Conservation (phyloP, 2,113 vertebrate genomes). For the Spilogale gracilis region DNA sequence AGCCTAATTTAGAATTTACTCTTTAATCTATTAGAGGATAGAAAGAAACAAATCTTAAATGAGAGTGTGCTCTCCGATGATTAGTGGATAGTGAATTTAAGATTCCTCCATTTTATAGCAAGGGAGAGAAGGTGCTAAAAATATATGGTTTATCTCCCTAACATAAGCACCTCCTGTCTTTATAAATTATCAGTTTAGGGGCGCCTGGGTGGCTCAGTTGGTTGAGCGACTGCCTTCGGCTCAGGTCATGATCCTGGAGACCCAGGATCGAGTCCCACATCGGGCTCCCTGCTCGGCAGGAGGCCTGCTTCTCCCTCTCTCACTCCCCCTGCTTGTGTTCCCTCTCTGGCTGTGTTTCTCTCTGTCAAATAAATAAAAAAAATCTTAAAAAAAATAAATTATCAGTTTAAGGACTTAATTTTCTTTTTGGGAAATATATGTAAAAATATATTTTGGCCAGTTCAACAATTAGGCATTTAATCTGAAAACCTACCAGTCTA, state of each 20-base stretch:
- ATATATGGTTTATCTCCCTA: conserved; percentile 75
- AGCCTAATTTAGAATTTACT: conserved; percentile 54
- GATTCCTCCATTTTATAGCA: conserved; percentile 76
- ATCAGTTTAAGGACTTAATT: conserved; percentile 5
- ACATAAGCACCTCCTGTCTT: not conserved
- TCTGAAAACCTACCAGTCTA: not conserved
- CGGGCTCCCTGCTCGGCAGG: no score
- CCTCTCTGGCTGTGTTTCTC: no score
- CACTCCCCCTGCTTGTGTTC: no score
- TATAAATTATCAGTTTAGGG: conserved; percentile 50
- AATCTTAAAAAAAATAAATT: not conserved
- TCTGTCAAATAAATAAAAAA: no score
- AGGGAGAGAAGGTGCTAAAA: conserved; percentile 83
- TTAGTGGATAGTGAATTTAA: conserved; percentile 78
- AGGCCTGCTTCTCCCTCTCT: no score
- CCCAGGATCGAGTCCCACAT: no score
- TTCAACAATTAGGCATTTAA: conserved; percentile 29
- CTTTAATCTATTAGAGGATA: not conserved
- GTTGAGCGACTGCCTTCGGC: no score
- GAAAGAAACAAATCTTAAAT: not conserved
- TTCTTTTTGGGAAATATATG: not conserved
- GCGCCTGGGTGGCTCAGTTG: no score
- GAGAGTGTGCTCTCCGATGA: conserved; percentile 74
- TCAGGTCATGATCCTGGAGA: no score
- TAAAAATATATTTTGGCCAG: not conserved